Base-by-base conservation (phyloP, 2,113 vertebrate genomes). In the Kryptolebias marmoratus region DNA sequence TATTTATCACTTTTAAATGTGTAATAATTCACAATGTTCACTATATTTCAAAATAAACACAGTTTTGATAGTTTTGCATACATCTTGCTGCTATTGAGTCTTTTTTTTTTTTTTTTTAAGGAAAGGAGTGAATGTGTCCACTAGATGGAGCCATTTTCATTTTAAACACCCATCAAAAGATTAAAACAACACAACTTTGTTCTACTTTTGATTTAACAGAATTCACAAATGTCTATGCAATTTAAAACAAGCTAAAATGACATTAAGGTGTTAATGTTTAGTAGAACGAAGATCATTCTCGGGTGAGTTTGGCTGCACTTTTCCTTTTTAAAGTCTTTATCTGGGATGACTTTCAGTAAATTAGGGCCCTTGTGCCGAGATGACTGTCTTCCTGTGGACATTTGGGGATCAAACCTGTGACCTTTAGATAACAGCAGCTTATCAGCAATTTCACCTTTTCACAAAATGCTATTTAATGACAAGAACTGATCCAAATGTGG, bases 41-140 rank as follows among this genome's bases (percentile, higher is more conserved):
- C 86, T 82, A 82, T 90, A 22, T 89, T 88, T 55, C 48, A 10
- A 62, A 90, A 88, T 92, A 91, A 92, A 90, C 87, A 91, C 86
- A 58, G 1, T 47, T 81, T 85, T 83, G 30, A 42, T 79, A 52
- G 2, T 53, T 49, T 31, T 67, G 36, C 52, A 66, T 16, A 65
- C 3, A 22, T 36, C 30, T 44, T 67, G 66, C 5, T 32, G 18
- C 11, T 66, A 3, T 68, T 45, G 11, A 0, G 0, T 22, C 5
- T 44, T 14, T 42, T 9, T 60, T 61, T 22, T 36, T 39, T 36
- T 42, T 9, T 5, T 0, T 1, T 8, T n/a, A n/a, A n/a, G n/a
- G n/a, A 11, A 16, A 27, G 10, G 0, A 36, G 0, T 30, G 0
- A 0, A 11, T 60, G n/a, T 68, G 16, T 39, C 75, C 90, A 80